Evolutionary conservation across 2,888 invertebrate genomes (phyloP).

Genomic region (Eilema depressum): DNA sequence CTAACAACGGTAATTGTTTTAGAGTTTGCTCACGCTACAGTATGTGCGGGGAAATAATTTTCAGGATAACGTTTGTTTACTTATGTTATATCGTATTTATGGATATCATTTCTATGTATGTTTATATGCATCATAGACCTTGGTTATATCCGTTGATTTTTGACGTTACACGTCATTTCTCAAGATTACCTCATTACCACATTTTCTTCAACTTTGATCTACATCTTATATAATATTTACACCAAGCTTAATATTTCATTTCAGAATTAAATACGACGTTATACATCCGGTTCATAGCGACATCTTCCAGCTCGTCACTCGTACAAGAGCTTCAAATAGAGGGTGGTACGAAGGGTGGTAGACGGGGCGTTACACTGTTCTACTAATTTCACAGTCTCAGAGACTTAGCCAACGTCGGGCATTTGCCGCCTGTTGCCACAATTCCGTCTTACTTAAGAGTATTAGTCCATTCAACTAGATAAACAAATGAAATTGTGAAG

Average conservation of each 20-base stretch:
- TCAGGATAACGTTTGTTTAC: slow-evolving; percentile 45
- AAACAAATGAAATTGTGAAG: slow-evolving; percentile 63
- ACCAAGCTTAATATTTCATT: slow-evolving; percentile 17
- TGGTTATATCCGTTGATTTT: neutral
- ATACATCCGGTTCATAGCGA: slow-evolving; percentile 30
- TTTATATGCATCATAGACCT: neutral
- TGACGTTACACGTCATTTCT: neutral
- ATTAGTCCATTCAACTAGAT: slow-evolving; percentile 65
- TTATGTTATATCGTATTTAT: slow-evolving; percentile 35
- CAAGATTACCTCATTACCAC: neutral
- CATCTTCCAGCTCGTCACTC: slow-evolving; percentile 50
- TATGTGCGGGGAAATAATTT: slow-evolving; percentile 51
- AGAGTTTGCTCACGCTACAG: slow-evolving; percentile 67
- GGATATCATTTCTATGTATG: neutral
- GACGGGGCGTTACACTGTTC: slow-evolving; percentile 59
- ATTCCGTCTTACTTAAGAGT: slow-evolving; percentile 64
- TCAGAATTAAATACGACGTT: slow-evolving; percentile 12
- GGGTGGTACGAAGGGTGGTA: slow-evolving; percentile 52
- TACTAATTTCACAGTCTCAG: slow-evolving; percentile 78
- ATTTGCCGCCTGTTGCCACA: slow-evolving; percentile 66
- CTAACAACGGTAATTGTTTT: slow-evolving; percentile 77
- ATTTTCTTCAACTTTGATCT: slow-evolving; percentile 4
- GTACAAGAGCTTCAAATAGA: slow-evolving; percentile 52
- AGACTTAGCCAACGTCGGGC: slow-evolving; percentile 62
- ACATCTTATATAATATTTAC: slow-evolving; percentile 1